These are phyloP conservation scores for Cremastinae sp. DNA, from an alignment of 2,888 invertebrate species.

Conservation along the genomic window DNA sequence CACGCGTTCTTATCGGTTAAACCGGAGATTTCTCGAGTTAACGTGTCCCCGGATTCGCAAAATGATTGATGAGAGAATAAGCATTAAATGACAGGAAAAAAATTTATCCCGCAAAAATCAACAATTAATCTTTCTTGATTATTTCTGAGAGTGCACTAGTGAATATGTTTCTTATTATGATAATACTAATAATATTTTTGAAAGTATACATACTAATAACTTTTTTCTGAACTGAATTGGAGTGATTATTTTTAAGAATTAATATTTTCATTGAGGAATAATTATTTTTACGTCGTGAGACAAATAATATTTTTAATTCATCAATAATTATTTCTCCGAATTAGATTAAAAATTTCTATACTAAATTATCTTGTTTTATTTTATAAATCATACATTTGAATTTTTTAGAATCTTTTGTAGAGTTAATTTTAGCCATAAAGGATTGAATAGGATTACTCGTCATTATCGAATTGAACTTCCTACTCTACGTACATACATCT, in stretches of 20 bases:
- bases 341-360: neutral
- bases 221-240: too few species aligned
- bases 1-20: slow-evolving; percentile 18
- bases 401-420: too few species aligned
- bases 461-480: too few species aligned
- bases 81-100: slow-evolving; percentile 11
- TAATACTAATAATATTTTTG: too few species aligned
- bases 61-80: slow-evolving; percentile 42
- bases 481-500: too few species aligned
- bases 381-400: slow-evolving; percentile 18
- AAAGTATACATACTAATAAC: too few species aligned
- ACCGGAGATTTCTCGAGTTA: slow-evolving; percentile 34
- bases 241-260: neutral
- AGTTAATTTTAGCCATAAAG: too few species aligned
- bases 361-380: slow-evolving; percentile 30
- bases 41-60: slow-evolving; percentile 26
- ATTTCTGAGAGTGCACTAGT: neutral
- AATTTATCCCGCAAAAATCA: slow-evolving; percentile 13
- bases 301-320: too few species aligned
- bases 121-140: slow-evolving; percentile 6
- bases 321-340: neutral
- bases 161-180: neutral
- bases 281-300: too few species aligned
- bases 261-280: too few species aligned
- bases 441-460: too few species aligned